Base-by-base conservation (phyloP, 2,888 invertebrate species). In the Salpingus planirostris region DNA sequence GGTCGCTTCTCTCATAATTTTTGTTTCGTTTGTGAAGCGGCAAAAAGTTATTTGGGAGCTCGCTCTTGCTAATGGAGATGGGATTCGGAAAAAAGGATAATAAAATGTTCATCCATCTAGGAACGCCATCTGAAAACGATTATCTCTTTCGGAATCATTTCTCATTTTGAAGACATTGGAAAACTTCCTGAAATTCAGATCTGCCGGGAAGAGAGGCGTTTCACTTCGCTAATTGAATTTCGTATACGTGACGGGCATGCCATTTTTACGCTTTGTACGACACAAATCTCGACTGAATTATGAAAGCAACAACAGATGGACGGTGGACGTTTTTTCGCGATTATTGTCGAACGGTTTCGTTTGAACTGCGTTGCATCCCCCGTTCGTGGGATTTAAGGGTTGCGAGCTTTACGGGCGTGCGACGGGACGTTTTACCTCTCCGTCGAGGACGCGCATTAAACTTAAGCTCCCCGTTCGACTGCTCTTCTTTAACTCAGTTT, bases 81-180 rank as follows among this genome's bases (percentile, higher is more conserved):
- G 43, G 39, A 46, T 46, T 39, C 34, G 39, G 34, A 43, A 44
- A 43, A 43, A 45, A 44, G 38, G 42, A 46, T 49, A 49, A 49
- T 47, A 47, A 46, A 49, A 46, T 44, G 49, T 45, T 49, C 49
- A 46, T 49, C 47, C 44, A 45, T 49, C 46, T 44, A 44, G 44
- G 40, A 43, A 45, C 42, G 46, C 46, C 46, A 46, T 47, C 44
- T 45, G 46, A 46, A 47, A 49, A 45, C 49, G 47, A 49, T 47
- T 49, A 47, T 49, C 47, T 49, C 49, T 46, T 47, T 42, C 41
- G 36, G 42, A 47, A 44, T 47, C 47, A 47, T 49, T 47, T 47
- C 47, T 49, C 49, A 49, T 49, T 44, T 46, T 39, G 39, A 43
- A 46, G 46, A 46, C 45, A 42, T 44, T 42, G 38, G 39, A 43